Conservation (phyloP, 2,797 vertebrate genomes). For the Typhlichthys eigenmanni region DNA sequence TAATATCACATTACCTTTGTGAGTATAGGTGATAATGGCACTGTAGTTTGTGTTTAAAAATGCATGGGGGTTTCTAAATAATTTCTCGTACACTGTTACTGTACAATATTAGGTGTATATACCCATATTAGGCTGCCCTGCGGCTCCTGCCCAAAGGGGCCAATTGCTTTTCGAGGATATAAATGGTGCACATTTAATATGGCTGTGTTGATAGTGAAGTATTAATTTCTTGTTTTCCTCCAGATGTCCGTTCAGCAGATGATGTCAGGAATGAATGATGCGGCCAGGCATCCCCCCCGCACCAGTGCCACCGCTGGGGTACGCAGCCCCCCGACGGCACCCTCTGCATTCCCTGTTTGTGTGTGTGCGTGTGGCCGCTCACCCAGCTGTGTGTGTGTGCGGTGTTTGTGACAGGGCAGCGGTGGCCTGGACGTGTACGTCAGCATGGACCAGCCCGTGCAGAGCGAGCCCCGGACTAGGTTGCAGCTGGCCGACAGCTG, state of each 20-base stretch:
- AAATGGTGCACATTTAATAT: background rate
- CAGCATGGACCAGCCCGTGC: constrained; percentile 78
- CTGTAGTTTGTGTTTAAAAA: too few species aligned
- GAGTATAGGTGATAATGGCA: too few species aligned
- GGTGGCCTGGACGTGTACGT: constrained; percentile 85
- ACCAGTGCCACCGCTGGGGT: constrained; percentile 73
- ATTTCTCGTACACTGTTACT: background rate
- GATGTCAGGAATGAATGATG: constrained; percentile 69
- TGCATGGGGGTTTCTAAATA: too few species aligned
- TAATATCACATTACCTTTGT: too few species aligned
- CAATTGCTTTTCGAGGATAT: background rate
- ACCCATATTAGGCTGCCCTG: background rate
- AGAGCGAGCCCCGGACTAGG: constrained; percentile 85
- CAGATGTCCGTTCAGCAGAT: constrained; percentile 80
- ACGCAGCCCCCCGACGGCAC: background rate
- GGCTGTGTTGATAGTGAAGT: background rate
- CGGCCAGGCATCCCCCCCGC: constrained; percentile 59
- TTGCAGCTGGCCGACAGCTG: constrained; percentile 85
- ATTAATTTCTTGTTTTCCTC: constrained; percentile 10
- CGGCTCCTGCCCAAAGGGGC: background rate
- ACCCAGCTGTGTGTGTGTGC: too few species aligned
- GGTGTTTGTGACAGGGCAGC: constrained; percentile 52
- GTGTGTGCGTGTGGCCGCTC: constrained; percentile 5
- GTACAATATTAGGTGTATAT: background rate
- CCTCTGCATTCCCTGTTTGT: too few species aligned